A percentile compares a stretch with the other conserved stretches of the same genome.
These are phyloP conservation scores for Dryobotodes eremita DNA, from an alignment of 2,888 invertebrate genomes.

Conservation along the genomic window DNA sequence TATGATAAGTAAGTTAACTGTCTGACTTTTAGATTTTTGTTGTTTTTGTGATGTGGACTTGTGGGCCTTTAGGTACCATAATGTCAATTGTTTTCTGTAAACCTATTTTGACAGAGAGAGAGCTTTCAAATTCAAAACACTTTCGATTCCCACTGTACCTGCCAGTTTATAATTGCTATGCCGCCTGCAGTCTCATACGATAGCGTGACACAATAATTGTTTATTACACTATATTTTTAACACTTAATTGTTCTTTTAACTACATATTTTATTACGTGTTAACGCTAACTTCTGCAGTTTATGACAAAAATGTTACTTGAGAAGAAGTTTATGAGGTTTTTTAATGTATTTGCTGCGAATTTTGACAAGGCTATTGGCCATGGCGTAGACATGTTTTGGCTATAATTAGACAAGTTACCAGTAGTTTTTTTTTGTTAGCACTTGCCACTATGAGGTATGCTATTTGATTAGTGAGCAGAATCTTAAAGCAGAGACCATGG, in stretches of 20 bases:
- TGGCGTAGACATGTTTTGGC: background rate
- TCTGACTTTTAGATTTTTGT: no score
- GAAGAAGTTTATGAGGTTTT: background rate
- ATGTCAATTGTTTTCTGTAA: no score
- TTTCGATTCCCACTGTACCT: constrained; percentile 21
- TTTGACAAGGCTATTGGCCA: background rate
- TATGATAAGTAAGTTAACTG: no score
- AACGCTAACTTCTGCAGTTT: constrained; percentile 28
- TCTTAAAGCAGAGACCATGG: background rate
- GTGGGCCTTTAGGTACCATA: no score
- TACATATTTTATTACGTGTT: constrained; percentile 27
- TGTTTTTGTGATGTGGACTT: no score
- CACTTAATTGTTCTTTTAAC: constrained; percentile 24
- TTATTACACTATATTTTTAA: constrained; percentile 30
- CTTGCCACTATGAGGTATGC: background rate
- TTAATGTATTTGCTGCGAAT: constrained; percentile 10
- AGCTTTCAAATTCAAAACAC: background rate
- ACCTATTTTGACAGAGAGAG: no score
- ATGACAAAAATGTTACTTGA: constrained; percentile 11
- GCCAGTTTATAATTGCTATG: constrained; percentile 48
- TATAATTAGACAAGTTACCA: background rate
- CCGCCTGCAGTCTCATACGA: constrained; percentile 27
- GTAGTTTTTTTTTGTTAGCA: background rate
- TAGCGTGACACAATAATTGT: constrained; percentile 23
- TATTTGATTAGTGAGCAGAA: background rate